These are phyloP conservation scores for Heteronetta atricapilla DNA, from an alignment of 2,113 vertebrate genomes.

Conservation along the genomic window DNA sequence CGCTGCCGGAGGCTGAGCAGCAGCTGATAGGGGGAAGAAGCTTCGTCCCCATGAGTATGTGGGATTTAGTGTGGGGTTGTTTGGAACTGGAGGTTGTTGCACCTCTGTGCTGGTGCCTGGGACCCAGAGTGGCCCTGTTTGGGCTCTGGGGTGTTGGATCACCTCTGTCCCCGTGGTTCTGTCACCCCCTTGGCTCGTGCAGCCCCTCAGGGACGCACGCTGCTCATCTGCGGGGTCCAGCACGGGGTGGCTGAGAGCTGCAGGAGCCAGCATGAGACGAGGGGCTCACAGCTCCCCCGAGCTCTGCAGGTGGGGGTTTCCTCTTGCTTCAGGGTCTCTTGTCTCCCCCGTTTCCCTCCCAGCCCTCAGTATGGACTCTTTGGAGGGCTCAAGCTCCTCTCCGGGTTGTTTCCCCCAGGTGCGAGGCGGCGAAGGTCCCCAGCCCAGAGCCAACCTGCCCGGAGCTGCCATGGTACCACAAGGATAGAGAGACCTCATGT, in stretches of 20 bases:
- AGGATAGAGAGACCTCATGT: not conserved
- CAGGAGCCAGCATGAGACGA: no score
- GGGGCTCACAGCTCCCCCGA: not conserved
- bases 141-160: not conserved
- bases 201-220: no score
- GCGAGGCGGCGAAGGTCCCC: fast-evolving
- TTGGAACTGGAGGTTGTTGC: fast-evolving
- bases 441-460: not conserved
- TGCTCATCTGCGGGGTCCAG: no score
- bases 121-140: no score
- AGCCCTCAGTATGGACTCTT: not conserved
- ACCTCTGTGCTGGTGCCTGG: fast-evolving
- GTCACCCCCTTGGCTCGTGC: not conserved
- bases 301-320: not conserved
- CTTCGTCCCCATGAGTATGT: not conserved
- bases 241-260: no score
- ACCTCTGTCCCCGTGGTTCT: not conserved
- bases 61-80: not conserved
- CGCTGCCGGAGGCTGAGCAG: fast-evolving
- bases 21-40: fast-evolving
- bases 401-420: not conserved
- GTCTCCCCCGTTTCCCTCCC: not conserved
- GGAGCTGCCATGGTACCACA: not conserved
- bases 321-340: not conserved
- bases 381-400: not conserved